Evolutionary conservation across 2,888 invertebrate species (phyloP).

Genomic region (Andrena hattorfiana): DNA sequence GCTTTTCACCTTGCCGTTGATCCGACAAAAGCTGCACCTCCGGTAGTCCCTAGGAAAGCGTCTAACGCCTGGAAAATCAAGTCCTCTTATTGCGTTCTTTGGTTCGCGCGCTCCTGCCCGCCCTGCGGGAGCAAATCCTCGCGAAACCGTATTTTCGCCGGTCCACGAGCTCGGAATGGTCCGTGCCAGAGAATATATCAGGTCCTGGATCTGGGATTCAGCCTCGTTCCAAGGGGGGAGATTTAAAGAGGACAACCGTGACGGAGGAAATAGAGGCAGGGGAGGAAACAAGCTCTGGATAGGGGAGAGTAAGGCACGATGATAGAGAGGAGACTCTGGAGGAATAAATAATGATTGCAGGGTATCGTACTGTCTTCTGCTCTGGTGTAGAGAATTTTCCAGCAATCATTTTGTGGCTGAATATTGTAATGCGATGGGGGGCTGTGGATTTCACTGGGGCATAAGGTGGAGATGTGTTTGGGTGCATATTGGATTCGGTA

Average conservation of each 20-base stretch:
- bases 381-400: neutral
- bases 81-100: slow-evolving; percentile 1
- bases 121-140: neutral
- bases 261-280: slow-evolving; percentile 1
- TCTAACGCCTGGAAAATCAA: slow-evolving; percentile 53
- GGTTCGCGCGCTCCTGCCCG: neutral
- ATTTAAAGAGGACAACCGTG: slow-evolving; percentile 25
- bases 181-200: slow-evolving; percentile 12
- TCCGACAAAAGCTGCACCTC: neutral
- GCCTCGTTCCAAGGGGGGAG: neutral
- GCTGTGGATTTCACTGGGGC: neutral
- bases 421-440: neutral
- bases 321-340: slow-evolving; percentile 5
- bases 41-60: neutral
- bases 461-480: too few relatives aligned
- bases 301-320: neutral
- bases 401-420: neutral
- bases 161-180: neutral
- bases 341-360: slow-evolving; percentile 17
- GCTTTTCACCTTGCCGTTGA: neutral
- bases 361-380: neutral
- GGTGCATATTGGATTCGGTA: too few relatives aligned
- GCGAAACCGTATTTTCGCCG: slow-evolving; percentile 5
- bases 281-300: slow-evolving; percentile 3
- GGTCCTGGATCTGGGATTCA: slow-evolving; percentile 6